Conservation (phyloP, 2,888 invertebrate genomes). For the Acronicta psi region DNA sequence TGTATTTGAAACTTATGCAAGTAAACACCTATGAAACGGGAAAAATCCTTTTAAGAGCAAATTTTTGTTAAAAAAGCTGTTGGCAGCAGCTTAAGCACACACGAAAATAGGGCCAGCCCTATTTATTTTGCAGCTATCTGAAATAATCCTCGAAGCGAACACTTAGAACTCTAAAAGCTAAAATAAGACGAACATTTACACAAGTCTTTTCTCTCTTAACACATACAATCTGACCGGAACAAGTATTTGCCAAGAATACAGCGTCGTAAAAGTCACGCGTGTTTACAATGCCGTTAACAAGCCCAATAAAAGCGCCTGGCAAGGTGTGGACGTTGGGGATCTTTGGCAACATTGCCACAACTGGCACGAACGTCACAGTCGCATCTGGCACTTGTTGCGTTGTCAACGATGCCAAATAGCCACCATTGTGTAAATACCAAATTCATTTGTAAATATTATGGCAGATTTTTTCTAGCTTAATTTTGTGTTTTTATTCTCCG, state of each 20-base stretch:
- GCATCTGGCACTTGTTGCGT: constrained; percentile 70
- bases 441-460: constrained; percentile 30
- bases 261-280: constrained; percentile 70
- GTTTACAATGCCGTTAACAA: constrained; percentile 74
- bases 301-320: constrained; percentile 67
- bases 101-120: background rate
- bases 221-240: constrained; percentile 61
- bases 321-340: constrained; percentile 48
- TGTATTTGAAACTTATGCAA: no score
- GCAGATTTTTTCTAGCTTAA: constrained; percentile 9
- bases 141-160: background rate
- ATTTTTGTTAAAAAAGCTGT: no score
- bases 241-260: constrained; percentile 69
- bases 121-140: constrained; percentile 2
- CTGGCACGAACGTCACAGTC: constrained; percentile 59
- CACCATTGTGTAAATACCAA: constrained; percentile 47
- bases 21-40: no score
- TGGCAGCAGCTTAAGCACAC: no score
- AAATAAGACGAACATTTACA: constrained; percentile 10
- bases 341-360: constrained; percentile 54
- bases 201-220: constrained; percentile 36
- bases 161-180: constrained; percentile 7
- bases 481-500: constrained; percentile 17
- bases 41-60: no score
- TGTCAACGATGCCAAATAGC: constrained; percentile 59